Evolutionary conservation across 2,797 vertebrate genomes (phyloP), one percentile per base, ranked within the genome.

Genomic region (Mus spretus): DNA sequence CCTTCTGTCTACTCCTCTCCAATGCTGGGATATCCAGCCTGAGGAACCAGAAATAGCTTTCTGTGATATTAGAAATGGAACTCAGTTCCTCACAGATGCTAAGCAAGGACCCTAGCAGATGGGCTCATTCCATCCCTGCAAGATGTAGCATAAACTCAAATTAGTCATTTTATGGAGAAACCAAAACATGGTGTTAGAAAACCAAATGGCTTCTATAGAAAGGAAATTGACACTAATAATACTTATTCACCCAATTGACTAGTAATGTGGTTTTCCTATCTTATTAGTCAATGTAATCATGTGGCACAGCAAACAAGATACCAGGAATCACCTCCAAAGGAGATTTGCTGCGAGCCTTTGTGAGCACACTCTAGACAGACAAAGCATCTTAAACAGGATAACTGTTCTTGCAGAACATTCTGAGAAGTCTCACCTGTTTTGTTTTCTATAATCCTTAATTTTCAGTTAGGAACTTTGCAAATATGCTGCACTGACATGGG

Each of bases 251-350:
- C 13, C 47, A 96, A 55, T 97, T 95, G 96, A 90, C 28, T 70
- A 40, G 78, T 19, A 90, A 5, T 13, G 2, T 86, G 85, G 4
- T 12, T 95, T 94, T 82, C 84, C 31, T 95, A 13, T 31, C 55
- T 28, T 94, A 92, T 97, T 87, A 78, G 77, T 96, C 96, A 92
- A 75, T 96, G 75, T 91, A 93, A 95, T 90, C 91, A 92, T 95
- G 77, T 63, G 50, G 61, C 1, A 0, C n/a, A 47, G 61, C 63
- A 80, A 96, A 95, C 89, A 89, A 14, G 94, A 94, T 72, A 14
- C 9, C 13, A 93, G 65, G 84, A 93, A 82, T 31, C 77, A 7
- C 67, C 59, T 85, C 96, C 95, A 81, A 59, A 89, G 47, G 79
- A 96, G 50, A 81, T 83, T 8, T 17, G 0, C 50, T 81, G 63